Evolutionary conservation across 1,140 invertebrate species (phyloP), one percentile per base, ranked within the genome.

Genomic region (Lethrus apterus): DNA sequence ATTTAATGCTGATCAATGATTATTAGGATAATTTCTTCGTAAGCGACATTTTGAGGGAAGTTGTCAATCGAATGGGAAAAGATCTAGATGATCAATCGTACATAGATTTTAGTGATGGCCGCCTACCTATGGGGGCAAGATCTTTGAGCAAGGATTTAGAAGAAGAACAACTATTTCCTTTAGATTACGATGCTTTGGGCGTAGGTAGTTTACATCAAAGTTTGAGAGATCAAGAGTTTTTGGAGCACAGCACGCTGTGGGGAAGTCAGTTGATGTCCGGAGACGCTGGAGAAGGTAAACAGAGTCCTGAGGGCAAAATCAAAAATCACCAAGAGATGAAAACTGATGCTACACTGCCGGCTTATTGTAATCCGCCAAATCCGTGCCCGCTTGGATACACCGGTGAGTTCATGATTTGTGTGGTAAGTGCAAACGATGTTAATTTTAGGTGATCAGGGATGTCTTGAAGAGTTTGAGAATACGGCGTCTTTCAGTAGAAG

Each of bases 291-390:
- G 80, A 91, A 70, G 82, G 83, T 50, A 70, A 80, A 51, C 78
- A 88, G 60, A 76, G 72, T 40, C 77, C 81, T 2, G 74, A 75
- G 42, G 75, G 76, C 20, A 20, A 26, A 21, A 35, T 59, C 17
- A 55, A 78, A 24, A 84, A 84, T 48, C 67, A 73, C 51, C 78
- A 79, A 21, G 79, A 88, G 58, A 79, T 93, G 2, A 98, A 98
- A 70, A 82, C 85, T 1, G 94, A 98, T 60, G 84, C 85, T 9
- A 81, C 86, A 17, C 72, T 99, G 7, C 96, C 96, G 0, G 93
- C 96, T 18, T 99, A 99, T 70, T 99, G 96, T 66, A 96, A 96
- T 63, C 96, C 96, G 1, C 95, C 95, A 4, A 99, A 99, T 72
- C 96, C 96, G 0, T 99, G 96, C 59, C 96, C 95, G 0, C 75